A percentile compares a stretch with the other conserved stretches of the same genome.
Conservation (phyloP, 1,140 invertebrate species). For the Branchinecta lynchi region DNA sequence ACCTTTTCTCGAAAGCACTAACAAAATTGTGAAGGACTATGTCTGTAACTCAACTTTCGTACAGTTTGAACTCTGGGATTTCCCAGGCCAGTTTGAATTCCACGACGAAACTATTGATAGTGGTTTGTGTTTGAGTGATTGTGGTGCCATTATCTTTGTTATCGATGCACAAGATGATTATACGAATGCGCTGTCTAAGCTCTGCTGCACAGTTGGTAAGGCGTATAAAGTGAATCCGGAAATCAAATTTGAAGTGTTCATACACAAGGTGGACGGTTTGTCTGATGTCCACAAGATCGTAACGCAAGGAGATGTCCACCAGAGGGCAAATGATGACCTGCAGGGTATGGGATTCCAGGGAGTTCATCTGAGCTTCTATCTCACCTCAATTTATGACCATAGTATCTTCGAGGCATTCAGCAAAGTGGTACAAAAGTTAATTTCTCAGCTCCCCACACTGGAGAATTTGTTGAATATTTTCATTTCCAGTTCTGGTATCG, state of each 20-base stretch:
- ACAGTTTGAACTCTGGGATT: constrained; percentile 99
- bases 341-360: constrained; percentile 54
- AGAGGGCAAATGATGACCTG: constrained; percentile 86
- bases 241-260: constrained; percentile 88
- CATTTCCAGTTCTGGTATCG: constrained; percentile 61
- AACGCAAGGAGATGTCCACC: constrained; percentile 93
- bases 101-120: constrained; percentile 92
- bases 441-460: constrained; percentile 87
- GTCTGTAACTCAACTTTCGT: constrained; percentile 90
- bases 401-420: constrained; percentile 99
- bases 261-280: constrained; percentile 75
- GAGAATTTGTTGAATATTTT: constrained; percentile 99
- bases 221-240: constrained; percentile 90
- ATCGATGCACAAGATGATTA: constrained; percentile 99
- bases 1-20: constrained; percentile 94
- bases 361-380: constrained; percentile 82
- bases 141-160: constrained; percentile 85
- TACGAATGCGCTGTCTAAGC: constrained; percentile 80
- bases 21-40: constrained; percentile 96
- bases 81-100: constrained; percentile 96
- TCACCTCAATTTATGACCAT: constrained; percentile 99
- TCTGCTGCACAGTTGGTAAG: constrained; percentile 79
- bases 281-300: constrained; percentile 98
- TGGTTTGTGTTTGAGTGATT: constrained; percentile 65
- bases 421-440: constrained; percentile 98